phyloP scores from a whole-genome alignment of 92 coral and sea anemone genomes.

The Meandrina meandrites region DNA sequence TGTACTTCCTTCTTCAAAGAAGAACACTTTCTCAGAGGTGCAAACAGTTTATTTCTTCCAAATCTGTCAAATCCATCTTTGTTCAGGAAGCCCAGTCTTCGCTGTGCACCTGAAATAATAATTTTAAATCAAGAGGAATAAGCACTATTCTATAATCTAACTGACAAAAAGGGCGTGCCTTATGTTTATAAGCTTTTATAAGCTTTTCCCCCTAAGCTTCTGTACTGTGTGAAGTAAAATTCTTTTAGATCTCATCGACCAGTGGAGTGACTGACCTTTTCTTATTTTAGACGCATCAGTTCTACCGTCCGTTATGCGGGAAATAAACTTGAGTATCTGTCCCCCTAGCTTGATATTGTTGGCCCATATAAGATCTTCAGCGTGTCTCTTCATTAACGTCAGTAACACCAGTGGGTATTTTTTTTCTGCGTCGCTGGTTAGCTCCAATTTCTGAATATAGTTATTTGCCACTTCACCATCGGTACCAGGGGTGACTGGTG shows the following conservation, averaged over 20 bases:
- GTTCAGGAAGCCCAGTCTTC: neutral
- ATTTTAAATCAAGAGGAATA: neutral
- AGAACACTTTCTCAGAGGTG: neutral
- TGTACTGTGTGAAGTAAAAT: too few species aligned
- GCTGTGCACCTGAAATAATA: neutral
- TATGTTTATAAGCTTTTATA: too few species aligned
- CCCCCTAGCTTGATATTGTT: neutral
- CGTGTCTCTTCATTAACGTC: slow-evolving; percentile 14
- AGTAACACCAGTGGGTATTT: slow-evolving; percentile 25
- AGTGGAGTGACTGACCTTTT: neutral
- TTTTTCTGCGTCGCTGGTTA: neutral
- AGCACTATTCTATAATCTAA: too few species aligned
- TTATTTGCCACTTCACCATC: neutral
- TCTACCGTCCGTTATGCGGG: neutral
- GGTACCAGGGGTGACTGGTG: neutral
- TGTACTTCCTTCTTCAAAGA: neutral
- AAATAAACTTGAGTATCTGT: neutral
- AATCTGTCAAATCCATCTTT: slow-evolving; percentile 10
- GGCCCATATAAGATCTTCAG: slow-evolving; percentile 16
- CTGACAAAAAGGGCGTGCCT: too few species aligned
- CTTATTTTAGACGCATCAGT: neutral
- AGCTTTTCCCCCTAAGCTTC: too few species aligned
- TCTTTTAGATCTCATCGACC: too few species aligned
- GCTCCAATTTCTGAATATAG: neutral
- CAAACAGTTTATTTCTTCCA: neutral